Evolutionary conservation across 2,888 invertebrate species (phyloP).

Genomic region (Heliconius ismenius): DNA sequence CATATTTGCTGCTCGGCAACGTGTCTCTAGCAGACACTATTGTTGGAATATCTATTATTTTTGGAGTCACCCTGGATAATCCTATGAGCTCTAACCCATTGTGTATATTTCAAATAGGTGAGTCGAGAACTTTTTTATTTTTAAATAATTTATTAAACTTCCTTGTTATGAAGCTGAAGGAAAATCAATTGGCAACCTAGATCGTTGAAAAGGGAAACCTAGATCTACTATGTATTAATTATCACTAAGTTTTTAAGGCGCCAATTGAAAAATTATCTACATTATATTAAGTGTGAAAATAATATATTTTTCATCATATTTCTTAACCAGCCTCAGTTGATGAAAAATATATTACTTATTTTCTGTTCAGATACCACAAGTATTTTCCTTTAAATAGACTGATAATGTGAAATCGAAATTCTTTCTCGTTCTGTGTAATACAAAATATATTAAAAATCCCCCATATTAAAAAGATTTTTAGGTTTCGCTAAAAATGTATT

Average conservation of each 20-base stretch:
- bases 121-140: constrained; percentile 4
- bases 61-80: constrained; percentile 69
- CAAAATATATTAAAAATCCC: not conserved
- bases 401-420: not conserved
- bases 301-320: no score
- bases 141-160: not conserved
- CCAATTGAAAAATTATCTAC: no score
- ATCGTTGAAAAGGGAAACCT: no score
- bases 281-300: no score
- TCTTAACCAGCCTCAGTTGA: no score
- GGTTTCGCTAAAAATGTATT: not conserved
- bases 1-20: constrained; percentile 85
- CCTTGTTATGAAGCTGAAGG: no score
- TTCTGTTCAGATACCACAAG: not conserved
- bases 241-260: no score
- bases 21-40: constrained; percentile 84
- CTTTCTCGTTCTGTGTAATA: not conserved
- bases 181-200: no score
- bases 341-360: no score
- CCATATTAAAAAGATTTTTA: not conserved
- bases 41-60: constrained; percentile 82
- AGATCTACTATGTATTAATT: no score
- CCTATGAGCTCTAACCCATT: constrained; percentile 58
- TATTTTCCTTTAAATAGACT: not conserved
- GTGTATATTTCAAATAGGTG: constrained; percentile 73